A percentile compares a stretch with the other conserved stretches of the same genome.
Evolutionary conservation across 2,888 invertebrate genomes (phyloP).

Genomic region (Pimpla rufipes): DNA sequence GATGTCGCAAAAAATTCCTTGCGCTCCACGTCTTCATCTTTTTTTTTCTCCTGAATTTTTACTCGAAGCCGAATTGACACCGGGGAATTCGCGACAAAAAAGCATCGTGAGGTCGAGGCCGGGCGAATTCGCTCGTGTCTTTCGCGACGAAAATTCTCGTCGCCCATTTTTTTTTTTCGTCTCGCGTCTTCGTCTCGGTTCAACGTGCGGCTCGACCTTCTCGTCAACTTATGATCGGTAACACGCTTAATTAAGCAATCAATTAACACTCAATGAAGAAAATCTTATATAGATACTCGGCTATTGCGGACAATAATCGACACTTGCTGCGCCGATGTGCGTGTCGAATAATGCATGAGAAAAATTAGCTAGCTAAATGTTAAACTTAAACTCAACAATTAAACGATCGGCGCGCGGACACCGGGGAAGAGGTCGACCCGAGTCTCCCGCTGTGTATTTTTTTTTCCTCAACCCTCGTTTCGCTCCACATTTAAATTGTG

Average conservation of each 20-base stretch:
- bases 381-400: slow-evolving; percentile 73
- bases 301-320: slow-evolving; percentile 66
- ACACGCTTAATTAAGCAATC: slow-evolving; percentile 59
- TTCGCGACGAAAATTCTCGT: neutral
- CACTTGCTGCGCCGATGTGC: slow-evolving; percentile 26
- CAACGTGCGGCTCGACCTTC: neutral
- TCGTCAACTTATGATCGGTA: slow-evolving; percentile 39
- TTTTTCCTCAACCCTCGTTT: slow-evolving; percentile 33
- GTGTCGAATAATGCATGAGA: slow-evolving; percentile 54
- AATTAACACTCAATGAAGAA: slow-evolving; percentile 64
- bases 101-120: slow-evolving; percentile 45
- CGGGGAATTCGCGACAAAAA: slow-evolving; percentile 44
- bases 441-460: slow-evolving; percentile 43
- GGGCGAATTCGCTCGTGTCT: slow-evolving; percentile 26
- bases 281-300: slow-evolving; percentile 61
- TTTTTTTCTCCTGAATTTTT: slow-evolving; percentile 34
- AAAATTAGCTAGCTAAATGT: slow-evolving; percentile 72
- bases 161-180: neutral
- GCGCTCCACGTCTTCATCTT: neutral
- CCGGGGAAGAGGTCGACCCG: slow-evolving; percentile 70
- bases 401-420: slow-evolving; percentile 64
- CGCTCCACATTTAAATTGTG: no score
- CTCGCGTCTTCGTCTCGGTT: neutral
- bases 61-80: slow-evolving; percentile 52
- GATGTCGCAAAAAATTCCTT: neutral